Conservation (phyloP, 2,888 invertebrate species). For the Vanessa cardui region DNA sequence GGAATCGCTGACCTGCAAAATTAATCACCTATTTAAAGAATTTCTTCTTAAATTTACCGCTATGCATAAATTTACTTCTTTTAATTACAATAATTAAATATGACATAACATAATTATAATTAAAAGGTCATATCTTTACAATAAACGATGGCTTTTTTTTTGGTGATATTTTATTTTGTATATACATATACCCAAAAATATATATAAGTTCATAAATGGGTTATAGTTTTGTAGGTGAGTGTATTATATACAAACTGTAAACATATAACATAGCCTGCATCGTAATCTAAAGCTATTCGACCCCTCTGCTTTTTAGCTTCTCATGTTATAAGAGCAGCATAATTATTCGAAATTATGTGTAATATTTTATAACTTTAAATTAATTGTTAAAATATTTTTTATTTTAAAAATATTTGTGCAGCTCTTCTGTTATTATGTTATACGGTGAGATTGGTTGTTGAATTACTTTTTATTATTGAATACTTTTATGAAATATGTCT, state of each 20-base stretch:
- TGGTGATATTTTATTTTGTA: too few species aligned
- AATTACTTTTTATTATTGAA: neutral
- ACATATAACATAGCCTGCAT: neutral
- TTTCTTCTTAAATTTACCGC: too few species aligned
- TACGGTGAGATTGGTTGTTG: constrained; percentile 38
- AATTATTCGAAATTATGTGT: constrained; percentile 23
- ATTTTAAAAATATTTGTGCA: constrained; percentile 35
- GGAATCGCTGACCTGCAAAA: too few species aligned
- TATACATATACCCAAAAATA: too few species aligned
- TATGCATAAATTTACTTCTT: too few species aligned
- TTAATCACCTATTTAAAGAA: neutral
- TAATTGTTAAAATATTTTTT: neutral
- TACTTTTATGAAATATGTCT: neutral
- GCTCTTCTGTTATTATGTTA: constrained; percentile 25
- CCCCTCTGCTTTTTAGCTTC: constrained; percentile 58
- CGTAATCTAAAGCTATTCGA: constrained; percentile 15
- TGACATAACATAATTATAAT: too few species aligned
- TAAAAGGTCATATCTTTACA: too few species aligned
- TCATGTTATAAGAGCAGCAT: constrained; percentile 47
- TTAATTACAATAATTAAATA: too few species aligned
- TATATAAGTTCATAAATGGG: neutral
- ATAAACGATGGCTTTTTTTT: too few species aligned
- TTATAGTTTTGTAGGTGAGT: neutral
- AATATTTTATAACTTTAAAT: neutral
- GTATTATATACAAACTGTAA: neutral